These are phyloP conservation scores for Gasterosteus aculeatus DNA, from an alignment of 2,113 vertebrate species.

Conservation along the genomic window DNA sequence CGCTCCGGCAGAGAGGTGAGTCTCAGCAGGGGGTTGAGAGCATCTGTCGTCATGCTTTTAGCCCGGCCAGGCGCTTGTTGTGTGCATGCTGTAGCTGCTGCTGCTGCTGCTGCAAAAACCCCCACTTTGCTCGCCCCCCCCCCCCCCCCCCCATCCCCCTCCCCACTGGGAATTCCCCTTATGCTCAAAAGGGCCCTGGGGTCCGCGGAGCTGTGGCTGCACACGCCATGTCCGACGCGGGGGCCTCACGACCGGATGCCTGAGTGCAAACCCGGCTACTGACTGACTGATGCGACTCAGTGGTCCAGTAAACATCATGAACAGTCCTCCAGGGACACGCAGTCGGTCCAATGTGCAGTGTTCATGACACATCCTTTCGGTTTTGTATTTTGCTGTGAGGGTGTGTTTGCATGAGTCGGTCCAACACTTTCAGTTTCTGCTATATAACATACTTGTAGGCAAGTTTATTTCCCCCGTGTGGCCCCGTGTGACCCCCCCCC, in stretches of 20 bases:
- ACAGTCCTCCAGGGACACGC: slow-evolving; percentile 28
- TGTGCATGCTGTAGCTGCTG: slow-evolving; percentile 7
- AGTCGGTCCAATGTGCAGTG: neutral
- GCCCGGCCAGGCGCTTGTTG: neutral
- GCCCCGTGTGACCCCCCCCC: slow-evolving; percentile 60
- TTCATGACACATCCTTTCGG: neutral
- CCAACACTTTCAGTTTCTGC: slow-evolving; percentile 32
- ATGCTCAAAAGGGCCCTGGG: slow-evolving; percentile 46
- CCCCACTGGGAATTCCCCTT: slow-evolving; percentile 64
- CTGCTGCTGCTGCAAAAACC: neutral
- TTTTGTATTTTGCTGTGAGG: neutral
- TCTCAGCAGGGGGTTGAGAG: slow-evolving; percentile 26
- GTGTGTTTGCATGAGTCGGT: neutral
- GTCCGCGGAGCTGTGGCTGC: slow-evolving; percentile 57
- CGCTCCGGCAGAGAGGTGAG: slow-evolving; percentile 97
- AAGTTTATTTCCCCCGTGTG: slow-evolving; percentile 56
- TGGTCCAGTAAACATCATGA: slow-evolving; percentile 43
- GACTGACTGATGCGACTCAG: slow-evolving; percentile 58
- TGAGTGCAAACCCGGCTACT: slow-evolving; percentile 64
- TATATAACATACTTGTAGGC: slow-evolving; percentile 14
- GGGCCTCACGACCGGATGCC: slow-evolving; percentile 68
- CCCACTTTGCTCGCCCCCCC: neutral
- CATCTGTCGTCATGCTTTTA: slow-evolving; percentile 11
- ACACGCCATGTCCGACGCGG: slow-evolving; percentile 58
- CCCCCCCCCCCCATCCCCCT: slow-evolving; percentile 10